Evolutionary conservation across 2,888 invertebrate genomes (phyloP), one percentile per base, ranked within the genome.

Genomic region (Perdita meconis): DNA sequence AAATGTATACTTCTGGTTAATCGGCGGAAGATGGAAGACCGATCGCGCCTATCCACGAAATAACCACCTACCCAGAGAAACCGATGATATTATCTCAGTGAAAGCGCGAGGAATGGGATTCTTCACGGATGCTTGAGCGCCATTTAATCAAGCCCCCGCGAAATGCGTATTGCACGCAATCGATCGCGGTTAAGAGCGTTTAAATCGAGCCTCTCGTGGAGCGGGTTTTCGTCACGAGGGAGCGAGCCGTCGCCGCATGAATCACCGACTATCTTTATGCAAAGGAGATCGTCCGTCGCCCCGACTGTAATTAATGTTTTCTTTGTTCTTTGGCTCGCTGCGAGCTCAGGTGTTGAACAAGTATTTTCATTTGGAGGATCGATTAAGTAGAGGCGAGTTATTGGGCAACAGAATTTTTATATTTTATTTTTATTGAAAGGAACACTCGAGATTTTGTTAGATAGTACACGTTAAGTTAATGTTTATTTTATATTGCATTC

Each of bases 21-120:
- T 16, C 36, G 65, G 42, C 19, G 34, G 10, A 19, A 59, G 36
- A 44, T 12, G 16, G 40, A 47, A 22, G 44, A 59, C 19, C 10
- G 40, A 65, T 55, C 47, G 55, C 34, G 60, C 40, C 38, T 40
- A 60, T 55, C 55, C 55, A 19, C 40, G 55, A 55, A 72, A 50
- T 36, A 65, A 65, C 60, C 73, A 57, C 42, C 73, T 24, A 53
- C 57, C 30, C 73, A n/a, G 67, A 57, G 76, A 73, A 66, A 75
- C 57, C 66, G 61, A 38, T 30, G 76, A 73, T 76, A 63, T 67
- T 67, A 73, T 76, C 76, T 44, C n/a, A 19, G 73, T 73, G 73
- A 76, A 76, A 73, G 73, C 61, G 60, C 66, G 36, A 63, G 73
- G 42, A 73, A 63, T 53, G 73, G 38, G 67, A 67, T 67, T 63